Percentiles rank a stretch among this genome's conserved stretches.
Evolutionary conservation across 2,113 vertebrate genomes (phyloP).

Genomic region (Dipodomys ordii): DNA sequence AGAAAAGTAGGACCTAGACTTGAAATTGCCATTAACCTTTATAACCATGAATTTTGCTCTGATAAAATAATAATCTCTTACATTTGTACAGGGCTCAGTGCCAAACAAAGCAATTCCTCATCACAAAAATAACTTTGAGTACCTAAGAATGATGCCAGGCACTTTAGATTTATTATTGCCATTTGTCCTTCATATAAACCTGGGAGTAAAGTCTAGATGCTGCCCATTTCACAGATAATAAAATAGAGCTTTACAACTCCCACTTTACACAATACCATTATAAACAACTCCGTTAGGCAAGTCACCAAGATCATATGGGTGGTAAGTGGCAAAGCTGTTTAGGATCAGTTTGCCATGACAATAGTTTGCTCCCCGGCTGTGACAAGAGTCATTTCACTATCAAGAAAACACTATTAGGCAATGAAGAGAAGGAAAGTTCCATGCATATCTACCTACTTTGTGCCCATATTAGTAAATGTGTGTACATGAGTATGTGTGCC

Average conservation of each 20-base stretch:
- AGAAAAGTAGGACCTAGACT: constrained; percentile 46
- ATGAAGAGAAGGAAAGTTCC: neutral
- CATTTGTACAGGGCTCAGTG: neutral
- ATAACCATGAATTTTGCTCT: constrained; percentile 51
- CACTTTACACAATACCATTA: no score
- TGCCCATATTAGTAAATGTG: neutral
- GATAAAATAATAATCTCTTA: constrained; percentile 60
- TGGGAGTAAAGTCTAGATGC: constrained; percentile 1
- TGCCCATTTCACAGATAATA: constrained; percentile 47
- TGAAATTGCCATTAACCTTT: constrained; percentile 61
- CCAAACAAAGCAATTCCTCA: constrained; percentile 47
- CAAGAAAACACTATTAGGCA: neutral
- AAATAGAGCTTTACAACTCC: neutral
- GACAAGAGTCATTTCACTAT: neutral
- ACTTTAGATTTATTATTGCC: constrained; percentile 1
- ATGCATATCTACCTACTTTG: neutral
- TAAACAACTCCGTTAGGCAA: no score
- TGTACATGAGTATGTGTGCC: neutral
- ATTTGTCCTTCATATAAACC: neutral
- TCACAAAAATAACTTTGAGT: constrained; percentile 12
- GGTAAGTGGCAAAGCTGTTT: neutral
- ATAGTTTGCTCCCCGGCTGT: neutral
- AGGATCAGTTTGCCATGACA: neutral
- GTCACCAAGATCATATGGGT: neutral
- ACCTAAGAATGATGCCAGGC: constrained; percentile 3